Conservation (phyloP, 2,888 invertebrate species). For the Copidosoma aretas region DNA sequence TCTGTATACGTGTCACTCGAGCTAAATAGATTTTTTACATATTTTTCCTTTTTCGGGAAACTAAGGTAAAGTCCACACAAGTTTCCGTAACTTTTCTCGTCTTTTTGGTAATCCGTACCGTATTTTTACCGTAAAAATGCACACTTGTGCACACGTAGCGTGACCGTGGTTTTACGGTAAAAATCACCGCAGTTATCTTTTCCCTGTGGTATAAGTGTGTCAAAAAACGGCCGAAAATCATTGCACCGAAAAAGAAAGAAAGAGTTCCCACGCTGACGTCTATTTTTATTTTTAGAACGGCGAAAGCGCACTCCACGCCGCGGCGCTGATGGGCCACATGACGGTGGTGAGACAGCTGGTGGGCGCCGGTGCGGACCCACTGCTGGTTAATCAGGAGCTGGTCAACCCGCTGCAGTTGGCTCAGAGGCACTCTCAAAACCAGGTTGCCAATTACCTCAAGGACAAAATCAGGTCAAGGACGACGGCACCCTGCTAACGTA, state of each 20-base stretch:
- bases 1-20: too few species aligned
- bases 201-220: too few species aligned
- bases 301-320: slow-evolving; percentile 89
- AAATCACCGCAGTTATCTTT: too few species aligned
- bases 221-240: too few species aligned
- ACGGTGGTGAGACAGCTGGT: slow-evolving; percentile 79
- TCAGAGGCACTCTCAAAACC: slow-evolving; percentile 63
- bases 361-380: slow-evolving; percentile 73
- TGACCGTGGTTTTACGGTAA: too few species aligned
- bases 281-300: slow-evolving; percentile 73
- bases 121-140: too few species aligned
- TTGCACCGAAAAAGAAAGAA: neutral
- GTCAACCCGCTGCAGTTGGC: slow-evolving; percentile 74
- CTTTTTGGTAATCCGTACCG: too few species aligned
- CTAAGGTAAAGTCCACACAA: too few species aligned
- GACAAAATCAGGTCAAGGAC: slow-evolving; percentile 59
- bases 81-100: too few species aligned
- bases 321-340: slow-evolving; percentile 86
- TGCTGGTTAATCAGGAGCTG: slow-evolving; percentile 76
- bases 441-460: slow-evolving; percentile 67
- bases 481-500: slow-evolving; percentile 45
- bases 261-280: neutral
- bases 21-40: too few species aligned
- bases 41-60: too few species aligned
- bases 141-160: too few species aligned